Evolutionary conservation across 2,888 invertebrate genomes (phyloP), one percentile per base, ranked within the genome.

Genomic region (Scaptomyza flava): DNA sequence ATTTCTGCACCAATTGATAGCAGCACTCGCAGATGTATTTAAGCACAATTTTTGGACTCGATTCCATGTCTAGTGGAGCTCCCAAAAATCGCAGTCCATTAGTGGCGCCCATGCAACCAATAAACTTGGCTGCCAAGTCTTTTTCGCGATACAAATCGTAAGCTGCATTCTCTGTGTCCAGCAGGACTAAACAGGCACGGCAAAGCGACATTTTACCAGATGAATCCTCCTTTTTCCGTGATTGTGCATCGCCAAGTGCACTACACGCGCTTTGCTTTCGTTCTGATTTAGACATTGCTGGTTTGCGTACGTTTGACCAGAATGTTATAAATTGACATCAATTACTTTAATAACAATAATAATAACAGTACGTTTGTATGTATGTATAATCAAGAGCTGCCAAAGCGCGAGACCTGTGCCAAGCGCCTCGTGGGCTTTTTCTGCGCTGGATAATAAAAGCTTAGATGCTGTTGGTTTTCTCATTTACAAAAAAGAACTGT

Each of bases 21-120:
- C 90, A 90, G 17, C 57, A 73, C 34, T 76, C 72, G 43, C 90
- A 90, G 31, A 90, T 81, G 46, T 70, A 78, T n/a, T 76, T 65
- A 8, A 90, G 85, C 67, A 82, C 77, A 43, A 81, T 34, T 11
- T 65, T 63, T 6, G 56, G 50, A 27, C 33, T 54, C 3, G 51
- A 8, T 12, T 57, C 76, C 53, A 86, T 77, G n/a, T 65, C 69
- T 5, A 60, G 45, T 3, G 54, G 48, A 7, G 50, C 41, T 0
- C n/a, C 42, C 17, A 50, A 23, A 7, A 43, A 38, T 11, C 51
- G 42, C 7, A 59, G 14, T 0, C 46, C 47, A 3, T 48, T 46
- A 7, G 30, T 48, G 8, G 46, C 60, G 0, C 76, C 70, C 53
- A 74, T 74, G 54, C 84, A 84, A 31, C 68, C 58, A n/a, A 76